Percentiles rank a stretch among this genome's conserved stretches.
These are phyloP conservation scores for Cacoxenus indagator DNA, from an alignment of 2,888 invertebrate species.

Conservation along the genomic window DNA sequence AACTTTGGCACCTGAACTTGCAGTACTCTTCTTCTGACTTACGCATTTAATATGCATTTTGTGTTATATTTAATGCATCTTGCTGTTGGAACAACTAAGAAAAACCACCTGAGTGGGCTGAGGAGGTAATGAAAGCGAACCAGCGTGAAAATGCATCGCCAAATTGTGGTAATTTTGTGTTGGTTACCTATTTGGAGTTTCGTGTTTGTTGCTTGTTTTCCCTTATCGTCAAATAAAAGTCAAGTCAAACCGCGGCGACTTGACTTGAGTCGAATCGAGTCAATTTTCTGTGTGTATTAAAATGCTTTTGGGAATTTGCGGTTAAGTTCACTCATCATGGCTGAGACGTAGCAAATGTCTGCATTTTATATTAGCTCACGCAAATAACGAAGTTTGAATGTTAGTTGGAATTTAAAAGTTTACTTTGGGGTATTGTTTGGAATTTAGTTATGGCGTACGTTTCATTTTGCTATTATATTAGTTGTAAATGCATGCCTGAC, in stretches of 20 bases:
- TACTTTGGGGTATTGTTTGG: conserved; percentile 59
- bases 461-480: conserved; percentile 17
- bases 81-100: conserved; percentile 36
- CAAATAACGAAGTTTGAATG: conserved; percentile 41
- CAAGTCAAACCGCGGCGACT: too few relatives aligned
- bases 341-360: conserved; percentile 7
- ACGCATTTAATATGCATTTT: conserved; percentile 69
- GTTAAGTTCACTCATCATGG: conserved; percentile 10
- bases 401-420: conserved; percentile 36
- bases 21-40: conserved; percentile 51
- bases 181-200: background rate
- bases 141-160: conserved; percentile 7
- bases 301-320: conserved; percentile 50
- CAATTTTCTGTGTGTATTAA: conserved; percentile 48
- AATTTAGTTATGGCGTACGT: conserved; percentile 54
- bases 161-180: conserved; percentile 21
- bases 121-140: background rate
- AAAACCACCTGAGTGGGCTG: background rate
- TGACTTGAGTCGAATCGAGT: conserved; percentile 42
- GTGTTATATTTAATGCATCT: conserved; percentile 66
- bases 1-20: background rate
- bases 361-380: conserved; percentile 29
- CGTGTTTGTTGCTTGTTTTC: conserved; percentile 14
- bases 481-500: background rate
- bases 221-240: too few relatives aligned